Conservation (phyloP, 2,797 vertebrate species). For the Neosalanx taihuensis region DNA sequence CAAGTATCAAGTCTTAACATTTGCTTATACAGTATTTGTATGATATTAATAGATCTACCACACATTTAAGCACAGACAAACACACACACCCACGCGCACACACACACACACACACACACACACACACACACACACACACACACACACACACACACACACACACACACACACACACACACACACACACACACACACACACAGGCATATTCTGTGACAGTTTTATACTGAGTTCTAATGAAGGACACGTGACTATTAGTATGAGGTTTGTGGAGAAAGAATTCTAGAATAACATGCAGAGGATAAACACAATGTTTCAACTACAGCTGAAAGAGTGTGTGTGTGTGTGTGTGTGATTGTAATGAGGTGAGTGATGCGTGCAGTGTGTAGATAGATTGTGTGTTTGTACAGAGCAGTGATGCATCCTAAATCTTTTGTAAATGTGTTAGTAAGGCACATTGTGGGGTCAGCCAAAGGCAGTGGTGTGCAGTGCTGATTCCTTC, state of each 20-base stretch:
- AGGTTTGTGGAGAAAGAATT: background rate
- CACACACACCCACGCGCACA: constrained; percentile 11
- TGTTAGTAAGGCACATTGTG: background rate
- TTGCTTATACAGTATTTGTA: background rate
- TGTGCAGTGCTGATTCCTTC: background rate
- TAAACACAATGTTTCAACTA: background rate
- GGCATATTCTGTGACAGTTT: constrained; percentile 34
- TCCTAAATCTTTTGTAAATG: constrained; percentile 3
- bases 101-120: too few species aligned
- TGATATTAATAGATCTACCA: too few species aligned
- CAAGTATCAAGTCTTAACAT: background rate
- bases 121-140: too few species aligned
- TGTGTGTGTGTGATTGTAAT: background rate
- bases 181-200: constrained; percentile 14
- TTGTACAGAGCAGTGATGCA: background rate
- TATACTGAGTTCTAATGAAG: constrained; percentile 42
- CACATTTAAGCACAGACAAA: too few species aligned
- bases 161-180: constrained; percentile 7
- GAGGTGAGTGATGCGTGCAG: background rate
- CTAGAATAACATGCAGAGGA: background rate
- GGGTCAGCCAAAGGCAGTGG: background rate
- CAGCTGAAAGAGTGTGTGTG: background rate
- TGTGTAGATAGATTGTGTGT: background rate
- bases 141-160: too few species aligned
- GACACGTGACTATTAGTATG: constrained; percentile 38